Evolutionary conservation across 2,113 vertebrate species (phyloP), one percentile per base, ranked within the genome.

Genomic region (Nestor notabilis): DNA sequence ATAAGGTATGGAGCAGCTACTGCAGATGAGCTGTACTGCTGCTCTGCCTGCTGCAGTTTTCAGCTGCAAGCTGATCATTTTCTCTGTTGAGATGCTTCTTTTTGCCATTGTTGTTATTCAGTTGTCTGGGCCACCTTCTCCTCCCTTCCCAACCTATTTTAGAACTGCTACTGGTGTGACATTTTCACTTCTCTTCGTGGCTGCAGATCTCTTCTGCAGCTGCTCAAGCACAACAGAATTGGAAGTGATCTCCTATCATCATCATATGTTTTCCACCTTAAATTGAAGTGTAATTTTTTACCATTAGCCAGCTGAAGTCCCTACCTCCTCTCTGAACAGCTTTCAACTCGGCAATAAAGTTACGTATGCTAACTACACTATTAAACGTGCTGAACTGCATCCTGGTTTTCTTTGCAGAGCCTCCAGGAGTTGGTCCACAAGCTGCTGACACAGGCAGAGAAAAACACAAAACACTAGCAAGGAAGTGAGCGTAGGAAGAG

Each of bases 391-490:
- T 79, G 75, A 85, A 43, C 52, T 71, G 1, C 71, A 37, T 66
- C 52, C 23, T 83, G 44, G 39, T 65, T 91, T 77, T 55, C 81
- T 41, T 76, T 72, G 63, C 35, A 76, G 43, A 61, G 29, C 29
- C 39, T 72, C 43, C 53, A 39, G 35, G 23, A 74, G 28, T 24
- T 69, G 24, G 46, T 29, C 64, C 1, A 1, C 33, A 35, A 35
- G 56, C 41, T 82, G 46, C 37, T 82, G 41, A 37, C 41, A 29
- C 6, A 25, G 56, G 33, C 39, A 77, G n/a, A 90, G 50, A 31
- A 9, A 27, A 50, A 52, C 1, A 0, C 9, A 55, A 19, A 64
- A 41, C 9, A 14, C 17, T 31, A 63, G 46, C 4, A 2, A 79
- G n/a, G 56, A 71, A 47, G 13, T 11, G 11, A 28, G 33, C 50